These are phyloP conservation scores for Hippopotamyrus pictus DNA, from an alignment of 2,797 vertebrate species.

Conservation along the genomic window DNA sequence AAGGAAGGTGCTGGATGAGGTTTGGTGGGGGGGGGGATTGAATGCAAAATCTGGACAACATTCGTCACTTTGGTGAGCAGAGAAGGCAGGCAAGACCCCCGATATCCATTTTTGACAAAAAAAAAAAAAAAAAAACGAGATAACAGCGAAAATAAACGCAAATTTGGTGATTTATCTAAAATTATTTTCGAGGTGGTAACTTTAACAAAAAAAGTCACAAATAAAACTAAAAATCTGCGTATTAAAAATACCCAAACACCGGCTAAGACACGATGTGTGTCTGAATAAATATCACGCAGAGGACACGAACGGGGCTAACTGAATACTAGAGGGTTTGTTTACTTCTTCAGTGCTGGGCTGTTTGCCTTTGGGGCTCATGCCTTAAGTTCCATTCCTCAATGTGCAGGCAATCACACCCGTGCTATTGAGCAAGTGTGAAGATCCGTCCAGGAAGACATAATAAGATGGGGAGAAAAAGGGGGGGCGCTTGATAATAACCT, in stretches of 20 bases:
- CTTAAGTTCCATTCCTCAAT: background rate
- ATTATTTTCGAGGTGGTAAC: background rate
- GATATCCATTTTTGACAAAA: background rate
- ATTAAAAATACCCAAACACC: background rate
- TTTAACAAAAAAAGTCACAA: background rate
- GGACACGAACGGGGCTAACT: background rate
- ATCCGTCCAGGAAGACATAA: slow-evolving; percentile 5
- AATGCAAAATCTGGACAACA: slow-evolving; percentile 18
- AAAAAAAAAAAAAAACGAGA: background rate
- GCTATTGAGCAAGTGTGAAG: slow-evolving; percentile 10
- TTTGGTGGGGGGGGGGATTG: slow-evolving; percentile 35
- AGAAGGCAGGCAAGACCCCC: background rate
- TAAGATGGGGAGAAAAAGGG: background rate
- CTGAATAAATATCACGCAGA: background rate
- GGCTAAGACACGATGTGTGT: background rate
- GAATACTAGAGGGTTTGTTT: slow-evolving; percentile 5
- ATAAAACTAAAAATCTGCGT: background rate
- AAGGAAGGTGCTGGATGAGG: slow-evolving; percentile 39
- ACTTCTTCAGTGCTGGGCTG: background rate
- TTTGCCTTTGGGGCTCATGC: background rate
- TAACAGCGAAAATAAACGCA: background rate
- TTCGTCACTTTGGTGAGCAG: background rate
- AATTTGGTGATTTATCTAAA: background rate
- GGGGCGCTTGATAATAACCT: slow-evolving; percentile 35
- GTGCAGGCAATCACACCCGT: background rate